Evolutionary conservation across 2,113 vertebrate species (phyloP).

Genomic region (Platichthys stellatus): DNA sequence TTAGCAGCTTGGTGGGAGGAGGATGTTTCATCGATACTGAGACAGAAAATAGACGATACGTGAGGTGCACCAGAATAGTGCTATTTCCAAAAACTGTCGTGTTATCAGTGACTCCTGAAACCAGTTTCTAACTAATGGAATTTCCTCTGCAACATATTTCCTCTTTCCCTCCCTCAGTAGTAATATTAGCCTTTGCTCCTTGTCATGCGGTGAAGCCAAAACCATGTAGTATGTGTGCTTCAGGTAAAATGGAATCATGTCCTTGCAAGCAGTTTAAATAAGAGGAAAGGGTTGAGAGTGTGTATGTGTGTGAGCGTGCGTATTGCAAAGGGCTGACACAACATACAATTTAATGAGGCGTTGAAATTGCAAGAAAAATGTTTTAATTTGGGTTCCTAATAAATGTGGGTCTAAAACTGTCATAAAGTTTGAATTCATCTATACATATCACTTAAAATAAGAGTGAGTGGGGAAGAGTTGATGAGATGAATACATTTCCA

Average conservation of each 20-base stretch:
- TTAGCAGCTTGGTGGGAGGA: constrained; percentile 2
- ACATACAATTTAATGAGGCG: too few species aligned
- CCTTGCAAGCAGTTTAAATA: constrained; percentile 24
- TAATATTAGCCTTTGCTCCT: not conserved
- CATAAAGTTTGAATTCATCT: too few species aligned
- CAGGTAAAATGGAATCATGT: constrained; percentile 38
- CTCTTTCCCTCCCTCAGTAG: not conserved
- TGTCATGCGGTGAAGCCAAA: not conserved
- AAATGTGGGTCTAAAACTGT: too few species aligned
- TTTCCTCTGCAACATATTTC: not conserved
- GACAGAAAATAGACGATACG: constrained; percentile 1
- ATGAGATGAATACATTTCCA: too few species aligned
- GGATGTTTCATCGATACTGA: constrained; percentile 3
- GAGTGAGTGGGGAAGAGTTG: too few species aligned
- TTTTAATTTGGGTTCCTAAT: too few species aligned
- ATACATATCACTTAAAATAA: too few species aligned
- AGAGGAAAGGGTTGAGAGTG: too few species aligned
- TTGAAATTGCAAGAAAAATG: too few species aligned
- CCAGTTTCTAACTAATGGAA: not conserved
- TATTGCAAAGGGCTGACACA: too few species aligned
- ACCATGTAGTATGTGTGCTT: constrained; percentile 3
- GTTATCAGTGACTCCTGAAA: not conserved
- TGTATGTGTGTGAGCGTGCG: too few species aligned
- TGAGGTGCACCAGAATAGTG: not conserved
- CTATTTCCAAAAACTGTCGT: not conserved